These are phyloP conservation scores for Lordiphosa mommai DNA, from an alignment of 1,140 invertebrate genomes.

Conservation along the genomic window DNA sequence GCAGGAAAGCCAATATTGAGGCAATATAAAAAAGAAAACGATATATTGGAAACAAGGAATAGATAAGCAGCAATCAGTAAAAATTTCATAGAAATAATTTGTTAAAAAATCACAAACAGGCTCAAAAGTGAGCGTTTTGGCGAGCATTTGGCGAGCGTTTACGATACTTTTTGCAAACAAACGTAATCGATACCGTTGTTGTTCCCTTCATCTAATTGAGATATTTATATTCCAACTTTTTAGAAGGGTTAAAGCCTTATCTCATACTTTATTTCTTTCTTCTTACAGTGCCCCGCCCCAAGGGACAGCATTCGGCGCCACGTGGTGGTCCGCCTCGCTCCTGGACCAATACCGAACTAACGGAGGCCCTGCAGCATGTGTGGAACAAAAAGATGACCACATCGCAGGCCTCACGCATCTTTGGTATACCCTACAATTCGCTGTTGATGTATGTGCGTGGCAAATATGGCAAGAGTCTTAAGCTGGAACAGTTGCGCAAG, in stretches of 20 bases:
- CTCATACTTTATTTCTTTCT: slow-evolving; percentile 14
- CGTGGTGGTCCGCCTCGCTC: slow-evolving; percentile 92
- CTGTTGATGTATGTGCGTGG: slow-evolving; percentile 95
- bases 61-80: too few species aligned
- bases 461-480: slow-evolving; percentile 93
- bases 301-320: slow-evolving; percentile 93
- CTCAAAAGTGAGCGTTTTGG: too few species aligned
- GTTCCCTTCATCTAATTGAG: too few species aligned
- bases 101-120: too few species aligned
- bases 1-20: too few species aligned
- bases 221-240: too few species aligned
- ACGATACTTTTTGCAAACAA: too few species aligned
- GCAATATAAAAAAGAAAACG: too few species aligned
- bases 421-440: slow-evolving; percentile 95
- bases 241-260: slow-evolving; percentile 4
- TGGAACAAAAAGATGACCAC: slow-evolving; percentile 98
- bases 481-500: slow-evolving; percentile 91
- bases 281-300: slow-evolving; percentile 85
- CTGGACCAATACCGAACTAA: slow-evolving; percentile 94
- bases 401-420: slow-evolving; percentile 92
- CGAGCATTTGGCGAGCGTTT: too few species aligned
- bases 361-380: slow-evolving; percentile 92
- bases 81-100: too few species aligned
- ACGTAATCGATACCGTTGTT: too few species aligned
- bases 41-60: too few species aligned